A percentile compares a stretch with the other conserved stretches of the same genome.
phyloP scores from a whole-genome alignment of 2,797 vertebrate genomes.

The Sus cebifrons region DNA sequence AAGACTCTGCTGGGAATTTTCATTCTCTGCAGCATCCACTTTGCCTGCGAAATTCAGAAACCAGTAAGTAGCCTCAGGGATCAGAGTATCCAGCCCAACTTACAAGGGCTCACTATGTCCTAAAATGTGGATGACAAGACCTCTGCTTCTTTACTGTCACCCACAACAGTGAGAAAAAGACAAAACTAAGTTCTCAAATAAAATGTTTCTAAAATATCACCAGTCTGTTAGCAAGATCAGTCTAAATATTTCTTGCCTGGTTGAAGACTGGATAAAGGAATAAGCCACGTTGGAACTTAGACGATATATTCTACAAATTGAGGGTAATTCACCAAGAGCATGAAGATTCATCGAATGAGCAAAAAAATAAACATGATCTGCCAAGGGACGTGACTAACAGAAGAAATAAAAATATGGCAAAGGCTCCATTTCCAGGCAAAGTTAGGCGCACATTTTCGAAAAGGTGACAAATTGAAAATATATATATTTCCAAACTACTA shows the following conservation, averaged over 20 bases:
- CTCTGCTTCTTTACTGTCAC: not conserved
- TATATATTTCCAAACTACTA: not conserved
- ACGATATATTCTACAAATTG: not conserved
- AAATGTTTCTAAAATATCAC: not conserved
- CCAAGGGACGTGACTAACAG: not conserved
- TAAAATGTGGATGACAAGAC: not conserved
- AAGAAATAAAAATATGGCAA: constrained; percentile 33
- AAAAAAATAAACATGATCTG: not conserved
- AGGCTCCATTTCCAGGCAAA: not conserved
- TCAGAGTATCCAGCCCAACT: not conserved
- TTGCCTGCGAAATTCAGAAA: not conserved
- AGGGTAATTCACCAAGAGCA: not conserved
- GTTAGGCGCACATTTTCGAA: not conserved
- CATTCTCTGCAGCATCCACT: not conserved
- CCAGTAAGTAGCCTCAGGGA: not conserved
- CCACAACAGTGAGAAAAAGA: not conserved
- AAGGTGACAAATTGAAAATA: constrained; percentile 31
- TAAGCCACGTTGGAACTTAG: not conserved
- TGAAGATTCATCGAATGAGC: not conserved
- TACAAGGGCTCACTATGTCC: not conserved
- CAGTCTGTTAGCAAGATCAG: not conserved
- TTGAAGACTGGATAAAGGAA: not conserved
- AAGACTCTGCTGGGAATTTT: not conserved
- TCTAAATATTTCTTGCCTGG: not conserved
- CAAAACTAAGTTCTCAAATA: constrained; percentile 42